A percentile compares a stretch with the other conserved stretches of the same genome.
phyloP scores from a whole-genome alignment of 2,888 invertebrate species.

The Caenorhabditis panamensis region DNA sequence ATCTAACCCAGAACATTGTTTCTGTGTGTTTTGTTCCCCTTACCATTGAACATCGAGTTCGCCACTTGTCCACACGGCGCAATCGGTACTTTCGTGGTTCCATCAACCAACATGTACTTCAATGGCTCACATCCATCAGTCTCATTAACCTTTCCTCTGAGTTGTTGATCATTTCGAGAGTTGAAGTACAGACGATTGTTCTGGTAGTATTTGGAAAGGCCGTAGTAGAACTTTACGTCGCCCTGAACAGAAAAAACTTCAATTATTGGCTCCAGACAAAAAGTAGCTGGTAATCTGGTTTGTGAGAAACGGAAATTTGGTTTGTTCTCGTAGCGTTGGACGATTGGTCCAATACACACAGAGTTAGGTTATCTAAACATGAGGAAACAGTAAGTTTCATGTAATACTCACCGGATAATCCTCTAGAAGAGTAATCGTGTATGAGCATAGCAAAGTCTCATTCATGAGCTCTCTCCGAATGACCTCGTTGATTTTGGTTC shows the following conservation, averaged over 20 bases:
- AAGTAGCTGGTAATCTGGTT: too few species aligned
- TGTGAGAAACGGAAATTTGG: too few species aligned
- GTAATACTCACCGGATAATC: conserved; percentile 64
- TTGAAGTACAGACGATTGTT: conserved; percentile 98
- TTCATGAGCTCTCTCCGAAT: conserved; percentile 23
- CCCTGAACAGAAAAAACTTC: conserved; percentile 57
- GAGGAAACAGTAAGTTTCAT: background rate
- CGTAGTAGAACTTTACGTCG: conserved; percentile 96
- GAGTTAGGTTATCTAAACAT: background rate
- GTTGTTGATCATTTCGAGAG: conserved; percentile 92
- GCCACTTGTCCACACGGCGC: conserved; percentile 99
- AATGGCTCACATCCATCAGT: conserved; percentile 80
- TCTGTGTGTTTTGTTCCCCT: too few species aligned
- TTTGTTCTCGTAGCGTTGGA: too few species aligned
- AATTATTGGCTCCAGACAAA: background rate
- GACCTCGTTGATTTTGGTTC: conserved; percentile 14
- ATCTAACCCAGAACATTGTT: too few species aligned
- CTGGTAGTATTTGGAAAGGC: conserved; percentile 96
- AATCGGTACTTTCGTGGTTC: conserved; percentile 84
- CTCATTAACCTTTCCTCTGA: conserved; percentile 85
- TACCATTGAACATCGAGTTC: conserved; percentile 97
- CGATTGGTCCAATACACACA: too few species aligned
- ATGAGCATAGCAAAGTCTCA: conserved; percentile 55
- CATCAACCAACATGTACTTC: conserved; percentile 46
- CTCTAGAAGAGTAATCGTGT: conserved; percentile 53